Base-by-base conservation (phyloP, 2,888 invertebrate species). In the Temnothorax unifasciatus region DNA sequence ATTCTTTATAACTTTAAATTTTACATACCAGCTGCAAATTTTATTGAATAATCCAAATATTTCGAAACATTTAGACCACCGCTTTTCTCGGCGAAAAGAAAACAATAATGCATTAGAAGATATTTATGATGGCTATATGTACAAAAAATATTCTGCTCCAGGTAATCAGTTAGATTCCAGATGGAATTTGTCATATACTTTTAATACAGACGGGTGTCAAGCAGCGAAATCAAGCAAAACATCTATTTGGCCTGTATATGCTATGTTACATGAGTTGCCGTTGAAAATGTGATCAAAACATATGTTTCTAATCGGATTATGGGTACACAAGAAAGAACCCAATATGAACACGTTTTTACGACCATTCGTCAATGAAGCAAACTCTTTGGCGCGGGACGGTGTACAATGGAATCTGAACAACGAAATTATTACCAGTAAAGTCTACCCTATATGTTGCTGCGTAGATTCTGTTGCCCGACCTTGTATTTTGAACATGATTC, bases 131-230 rank as follows among this genome's bases (percentile, higher is more conserved):
- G 59, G 59, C 13, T 3, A 57, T 11, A 21, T 21, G 4, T 57
- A 57, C 54, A 47, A 57, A 57, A 57, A 57, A 57, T 57, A n/a
- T 57, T n/a, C 21, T n/a, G 21, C n/a, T 11, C 9, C 21, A 57
- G 50, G 50, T 18, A 57, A 57, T 57, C 21, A 11, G 54, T 57
- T 57, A n/a, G 2, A 50, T 50, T 50, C 18, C 54, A 57, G 15
- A 47, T 15, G 15, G 47, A 59, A 59, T 59, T 59, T 59, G 5
- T 59, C 59, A 25, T 59, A 59, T 18, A 59, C 59, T 29, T 59
- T 59, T 29, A 59, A 59, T 25, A 59, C 59, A 2, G 59, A 59
- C 18, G 59, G 59, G 8, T 59, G 59, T 29, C 59, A 59, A 18
- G 15, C 59, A 13, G 25, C 29, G 15, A 29, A 59, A 15, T 29